phyloP scores from a whole-genome alignment of 1,140 invertebrate genomes.

The Probaryconus sp. region DNA sequence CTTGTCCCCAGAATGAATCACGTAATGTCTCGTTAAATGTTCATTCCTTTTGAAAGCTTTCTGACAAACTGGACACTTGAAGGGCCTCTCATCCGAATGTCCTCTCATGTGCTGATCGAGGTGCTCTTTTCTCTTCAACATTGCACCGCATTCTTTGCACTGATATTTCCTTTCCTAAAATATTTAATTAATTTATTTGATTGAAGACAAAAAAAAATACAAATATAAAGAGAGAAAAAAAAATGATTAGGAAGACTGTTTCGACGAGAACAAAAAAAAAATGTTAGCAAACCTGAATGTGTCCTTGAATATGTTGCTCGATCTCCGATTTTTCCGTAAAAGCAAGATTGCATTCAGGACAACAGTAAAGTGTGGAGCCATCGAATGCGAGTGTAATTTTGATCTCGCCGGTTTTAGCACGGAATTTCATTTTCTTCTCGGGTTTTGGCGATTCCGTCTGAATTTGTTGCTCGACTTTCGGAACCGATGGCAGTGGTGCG shows the following conservation, averaged over 20 bases:
- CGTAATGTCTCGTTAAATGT: constrained; percentile 78
- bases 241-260: too few relatives aligned
- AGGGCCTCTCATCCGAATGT: constrained; percentile 86
- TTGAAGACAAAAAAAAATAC: background rate
- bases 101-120: constrained; percentile 84
- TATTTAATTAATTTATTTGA: constrained; percentile 12
- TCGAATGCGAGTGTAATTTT: constrained; percentile 74
- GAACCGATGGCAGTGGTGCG: constrained; percentile 22
- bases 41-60: constrained; percentile 81
- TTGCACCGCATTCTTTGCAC: constrained; percentile 77
- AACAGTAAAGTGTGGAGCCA: constrained; percentile 75
- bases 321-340: constrained; percentile 73
- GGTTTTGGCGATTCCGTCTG: constrained; percentile 72
- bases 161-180: constrained; percentile 76
- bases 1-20: constrained; percentile 80
- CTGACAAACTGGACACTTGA: constrained; percentile 78
- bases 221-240: background rate
- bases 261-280: too few relatives aligned
- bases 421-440: constrained; percentile 76
- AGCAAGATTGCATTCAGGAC: constrained; percentile 76
- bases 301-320: constrained; percentile 75
- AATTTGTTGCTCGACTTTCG: constrained; percentile 71
- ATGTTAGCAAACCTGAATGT: constrained; percentile 69
- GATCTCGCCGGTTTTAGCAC: constrained; percentile 77
- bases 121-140: constrained; percentile 77